Percentiles rank a stretch among this genome's conserved stretches.
Evolutionary conservation across 2,888 invertebrate genomes (phyloP).

Genomic region (Pristionchus fissidentatus): DNA sequence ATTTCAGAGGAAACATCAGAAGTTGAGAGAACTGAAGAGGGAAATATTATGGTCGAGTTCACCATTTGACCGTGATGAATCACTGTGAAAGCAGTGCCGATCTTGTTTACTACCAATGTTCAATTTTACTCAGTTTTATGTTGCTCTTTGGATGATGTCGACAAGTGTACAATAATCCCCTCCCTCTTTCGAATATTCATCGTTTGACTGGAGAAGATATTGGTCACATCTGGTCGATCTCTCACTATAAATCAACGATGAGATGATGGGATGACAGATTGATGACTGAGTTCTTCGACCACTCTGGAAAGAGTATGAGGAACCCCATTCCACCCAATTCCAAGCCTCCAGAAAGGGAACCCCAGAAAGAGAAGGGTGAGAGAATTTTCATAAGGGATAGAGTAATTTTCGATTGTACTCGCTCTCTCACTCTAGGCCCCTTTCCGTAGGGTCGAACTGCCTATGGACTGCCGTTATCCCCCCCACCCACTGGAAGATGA

Average conservation of each 20-base stretch:
- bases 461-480: neutral
- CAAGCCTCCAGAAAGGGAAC: neutral
- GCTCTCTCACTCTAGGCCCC: no score
- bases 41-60: neutral
- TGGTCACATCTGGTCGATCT: neutral
- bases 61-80: neutral
- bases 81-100: neutral
- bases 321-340: neutral
- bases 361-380: neutral
- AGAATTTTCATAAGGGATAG: neutral
- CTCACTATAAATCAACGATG: constrained; percentile 15
- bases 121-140: neutral
- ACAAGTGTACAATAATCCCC: neutral
- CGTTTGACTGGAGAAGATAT: neutral
- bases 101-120: neutral
- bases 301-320: constrained; percentile 10
- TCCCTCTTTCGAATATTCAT: neutral
- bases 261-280: constrained; percentile 23
- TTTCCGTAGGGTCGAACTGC: neutral
- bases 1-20: neutral
- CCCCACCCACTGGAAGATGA: neutral
- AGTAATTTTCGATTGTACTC: neutral
- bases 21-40: neutral
- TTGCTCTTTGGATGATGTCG: neutral
- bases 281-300: neutral